Evolutionary conservation across 2,797 vertebrate species (phyloP).

Genomic region (Crax fasciolata): DNA sequence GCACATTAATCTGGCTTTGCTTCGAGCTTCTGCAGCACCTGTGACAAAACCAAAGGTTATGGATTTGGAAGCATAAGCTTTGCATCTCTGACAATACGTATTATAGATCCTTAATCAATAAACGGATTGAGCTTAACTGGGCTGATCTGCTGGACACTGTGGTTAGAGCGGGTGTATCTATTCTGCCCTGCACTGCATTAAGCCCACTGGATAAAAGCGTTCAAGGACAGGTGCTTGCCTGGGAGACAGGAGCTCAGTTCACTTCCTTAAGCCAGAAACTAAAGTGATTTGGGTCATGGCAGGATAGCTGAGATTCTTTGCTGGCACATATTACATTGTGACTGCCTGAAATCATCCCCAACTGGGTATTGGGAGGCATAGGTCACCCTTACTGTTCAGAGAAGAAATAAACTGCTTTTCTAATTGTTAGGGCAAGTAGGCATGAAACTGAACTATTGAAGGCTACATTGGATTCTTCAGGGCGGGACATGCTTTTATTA

Average conservation of each 20-base stretch:
- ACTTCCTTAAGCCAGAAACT: background rate
- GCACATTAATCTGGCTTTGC: constrained; percentile 68
- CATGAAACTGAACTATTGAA: background rate
- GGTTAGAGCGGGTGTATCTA: background rate
- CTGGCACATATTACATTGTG: no score
- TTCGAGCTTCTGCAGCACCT: constrained; percentile 25
- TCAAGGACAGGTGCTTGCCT: background rate
- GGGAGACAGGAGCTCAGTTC: background rate
- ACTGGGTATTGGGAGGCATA: background rate
- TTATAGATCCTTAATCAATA: background rate
- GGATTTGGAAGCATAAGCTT: constrained; percentile 24
- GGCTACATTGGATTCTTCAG: background rate
- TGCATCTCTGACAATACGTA: background rate
- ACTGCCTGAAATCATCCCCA: background rate
- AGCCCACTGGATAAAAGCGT: background rate
- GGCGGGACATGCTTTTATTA: background rate
- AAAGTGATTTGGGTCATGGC: background rate
- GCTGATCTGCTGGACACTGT: background rate
- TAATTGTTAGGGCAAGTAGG: background rate
- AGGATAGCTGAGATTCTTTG: background rate
- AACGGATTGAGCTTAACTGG: background rate
- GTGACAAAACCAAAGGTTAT: constrained; percentile 21
- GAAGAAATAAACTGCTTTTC: background rate
- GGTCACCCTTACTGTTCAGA: background rate
- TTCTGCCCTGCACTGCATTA: background rate